phyloP scores from a whole-genome alignment of 1,140 invertebrate genomes.

The Theocolax elegans region DNA sequence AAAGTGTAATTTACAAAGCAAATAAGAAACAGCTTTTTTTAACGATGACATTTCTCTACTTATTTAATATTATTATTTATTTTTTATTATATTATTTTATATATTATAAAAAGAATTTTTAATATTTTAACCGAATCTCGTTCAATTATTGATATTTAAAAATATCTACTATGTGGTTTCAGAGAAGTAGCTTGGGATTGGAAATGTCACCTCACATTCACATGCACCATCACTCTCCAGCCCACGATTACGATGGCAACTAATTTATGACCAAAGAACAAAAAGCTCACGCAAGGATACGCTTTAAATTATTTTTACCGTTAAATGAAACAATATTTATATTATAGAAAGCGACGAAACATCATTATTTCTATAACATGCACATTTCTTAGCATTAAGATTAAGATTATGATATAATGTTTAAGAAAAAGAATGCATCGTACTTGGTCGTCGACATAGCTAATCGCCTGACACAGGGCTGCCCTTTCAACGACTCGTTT shows the following conservation, averaged over 20 bases:
- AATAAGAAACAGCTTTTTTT: no score
- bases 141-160: no score
- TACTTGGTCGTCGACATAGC: no score
- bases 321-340: conserved; percentile 18
- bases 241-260: conserved; percentile 60
- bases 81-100: no score
- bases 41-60: no score
- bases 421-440: no score
- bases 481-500: background rate
- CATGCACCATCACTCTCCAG: conserved; percentile 59
- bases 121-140: no score
- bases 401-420: no score
- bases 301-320: conserved; percentile 41
- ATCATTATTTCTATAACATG: conserved; percentile 28
- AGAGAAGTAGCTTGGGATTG: conserved; percentile 63
- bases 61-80: no score
- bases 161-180: no score
- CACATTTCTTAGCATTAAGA: conserved; percentile 31
- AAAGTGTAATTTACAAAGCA: no score
- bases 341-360: conserved; percentile 11
- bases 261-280: conserved; percentile 34
- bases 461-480: conserved; percentile 1
- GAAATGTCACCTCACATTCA: conserved; percentile 66
- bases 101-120: no score
- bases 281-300: conserved; percentile 13